These are phyloP conservation scores for Asobara japonica DNA, from an alignment of 1,140 invertebrate genomes.

Conservation along the genomic window DNA sequence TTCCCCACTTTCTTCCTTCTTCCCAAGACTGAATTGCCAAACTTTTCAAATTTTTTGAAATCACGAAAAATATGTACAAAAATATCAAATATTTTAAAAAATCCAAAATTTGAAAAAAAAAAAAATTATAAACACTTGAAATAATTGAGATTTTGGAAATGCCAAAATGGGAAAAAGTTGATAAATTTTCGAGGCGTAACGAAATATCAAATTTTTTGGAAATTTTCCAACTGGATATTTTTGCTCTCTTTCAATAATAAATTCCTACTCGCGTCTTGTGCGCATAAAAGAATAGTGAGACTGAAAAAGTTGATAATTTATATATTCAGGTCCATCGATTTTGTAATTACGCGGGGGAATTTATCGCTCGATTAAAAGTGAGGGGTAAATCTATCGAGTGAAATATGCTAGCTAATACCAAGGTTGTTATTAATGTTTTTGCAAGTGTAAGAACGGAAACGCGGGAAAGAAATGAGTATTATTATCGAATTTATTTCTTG, in stretches of 20 bases:
- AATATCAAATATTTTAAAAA: too few relatives aligned
- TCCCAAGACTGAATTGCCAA: background rate
- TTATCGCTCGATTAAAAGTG: background rate
- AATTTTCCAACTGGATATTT: too few relatives aligned
- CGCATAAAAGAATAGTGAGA: background rate
- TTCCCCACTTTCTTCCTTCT: background rate
- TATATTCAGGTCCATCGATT: background rate
- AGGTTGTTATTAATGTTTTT: background rate
- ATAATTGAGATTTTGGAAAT: too few relatives aligned
- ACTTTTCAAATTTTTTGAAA: too few relatives aligned
- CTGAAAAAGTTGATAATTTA: background rate
- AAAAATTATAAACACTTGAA: too few relatives aligned
- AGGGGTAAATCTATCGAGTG: background rate
- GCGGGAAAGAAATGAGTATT: background rate
- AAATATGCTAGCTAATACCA: background rate
- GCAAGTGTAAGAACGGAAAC: background rate
- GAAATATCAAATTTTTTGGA: too few relatives aligned
- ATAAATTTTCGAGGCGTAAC: too few relatives aligned
- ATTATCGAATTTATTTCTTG: background rate
- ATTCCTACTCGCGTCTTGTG: background rate
- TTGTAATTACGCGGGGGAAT: background rate
- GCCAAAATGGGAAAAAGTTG: too few relatives aligned
- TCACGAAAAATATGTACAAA: too few relatives aligned
- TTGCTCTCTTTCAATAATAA: background rate
- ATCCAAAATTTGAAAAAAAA: too few relatives aligned